Evolutionary conservation across 2,888 invertebrate species (phyloP).

Genomic region (Dryobotodes eremita): DNA sequence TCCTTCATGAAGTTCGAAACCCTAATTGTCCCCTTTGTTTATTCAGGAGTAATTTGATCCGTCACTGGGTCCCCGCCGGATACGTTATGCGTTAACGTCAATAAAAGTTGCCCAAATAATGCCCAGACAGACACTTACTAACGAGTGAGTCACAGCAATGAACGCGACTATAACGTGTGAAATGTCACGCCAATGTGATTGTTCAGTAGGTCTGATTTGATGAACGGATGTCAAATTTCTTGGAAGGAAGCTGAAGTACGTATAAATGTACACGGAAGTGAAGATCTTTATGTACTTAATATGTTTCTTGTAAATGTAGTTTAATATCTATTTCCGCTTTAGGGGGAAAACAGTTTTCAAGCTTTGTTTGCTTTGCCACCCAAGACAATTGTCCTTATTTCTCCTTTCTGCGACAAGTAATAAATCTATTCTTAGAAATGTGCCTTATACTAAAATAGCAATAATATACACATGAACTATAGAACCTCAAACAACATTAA

Average conservation of each 20-base stretch:
- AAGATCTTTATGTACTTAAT: slow-evolving; percentile 30
- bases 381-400: slow-evolving; percentile 3
- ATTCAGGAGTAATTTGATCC: slow-evolving; percentile 86
- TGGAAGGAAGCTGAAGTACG: slow-evolving; percentile 10
- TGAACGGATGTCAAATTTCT: slow-evolving; percentile 57
- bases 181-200: slow-evolving; percentile 64
- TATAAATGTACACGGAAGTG: slow-evolving; percentile 25
- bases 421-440: not conserved
- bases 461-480: not conserved
- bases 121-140: slow-evolving; percentile 79
- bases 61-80: slow-evolving; percentile 85
- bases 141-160: slow-evolving; percentile 81
- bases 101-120: slow-evolving; percentile 85
- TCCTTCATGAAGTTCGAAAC: slow-evolving; percentile 79
- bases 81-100: slow-evolving; percentile 88
- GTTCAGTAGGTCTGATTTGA: slow-evolving; percentile 39
- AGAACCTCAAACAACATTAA: not conserved
- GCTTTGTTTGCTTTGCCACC: slow-evolving; percentile 25
- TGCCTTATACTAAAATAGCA: no score
- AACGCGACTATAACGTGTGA: slow-evolving; percentile 57
- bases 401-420: not conserved
- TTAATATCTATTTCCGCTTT: slow-evolving; percentile 22
- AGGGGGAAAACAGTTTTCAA: not conserved
- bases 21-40: slow-evolving; percentile 89
- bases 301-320: slow-evolving; percentile 17